Evolutionary conservation across 2,113 vertebrate species (phyloP).

Genomic region (Alethe castanea): DNA sequence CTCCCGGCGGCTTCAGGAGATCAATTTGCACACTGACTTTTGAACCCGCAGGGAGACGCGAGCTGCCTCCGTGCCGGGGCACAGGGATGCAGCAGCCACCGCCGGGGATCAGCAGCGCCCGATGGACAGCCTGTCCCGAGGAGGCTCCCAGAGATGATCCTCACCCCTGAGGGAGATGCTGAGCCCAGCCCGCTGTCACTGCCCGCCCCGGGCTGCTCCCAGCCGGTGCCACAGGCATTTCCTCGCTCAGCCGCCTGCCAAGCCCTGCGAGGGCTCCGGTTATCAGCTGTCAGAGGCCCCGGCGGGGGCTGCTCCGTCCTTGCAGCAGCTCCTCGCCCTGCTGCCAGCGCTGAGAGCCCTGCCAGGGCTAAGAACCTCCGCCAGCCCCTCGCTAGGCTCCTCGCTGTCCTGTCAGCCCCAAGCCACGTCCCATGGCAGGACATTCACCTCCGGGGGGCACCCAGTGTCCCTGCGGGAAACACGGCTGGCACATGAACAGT

Average conservation of each 20-base stretch:
- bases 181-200: background rate
- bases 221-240: slow-evolving; percentile 39
- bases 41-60: background rate
- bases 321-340: background rate
- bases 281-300: slow-evolving; percentile 60
- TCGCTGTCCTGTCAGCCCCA: background rate
- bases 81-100: background rate
- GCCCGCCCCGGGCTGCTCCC: background rate
- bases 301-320: background rate
- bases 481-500: fast-evolving
- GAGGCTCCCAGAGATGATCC: background rate
- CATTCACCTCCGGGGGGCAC: fast-evolving
- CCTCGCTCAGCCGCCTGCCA: slow-evolving; percentile 4
- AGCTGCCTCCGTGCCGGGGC: background rate
- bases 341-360: background rate
- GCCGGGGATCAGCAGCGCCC: background rate
- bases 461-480: background rate
- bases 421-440: background rate
- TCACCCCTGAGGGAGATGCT: background rate
- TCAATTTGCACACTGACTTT: slow-evolving; percentile 4
- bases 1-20: background rate
- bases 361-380: background rate
- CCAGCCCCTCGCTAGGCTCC: background rate
- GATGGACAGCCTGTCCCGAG: background rate
- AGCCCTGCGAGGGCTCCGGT: background rate